Evolutionary conservation across 2,888 invertebrate species (phyloP).

Genomic region (Subacronicta megacephala): DNA sequence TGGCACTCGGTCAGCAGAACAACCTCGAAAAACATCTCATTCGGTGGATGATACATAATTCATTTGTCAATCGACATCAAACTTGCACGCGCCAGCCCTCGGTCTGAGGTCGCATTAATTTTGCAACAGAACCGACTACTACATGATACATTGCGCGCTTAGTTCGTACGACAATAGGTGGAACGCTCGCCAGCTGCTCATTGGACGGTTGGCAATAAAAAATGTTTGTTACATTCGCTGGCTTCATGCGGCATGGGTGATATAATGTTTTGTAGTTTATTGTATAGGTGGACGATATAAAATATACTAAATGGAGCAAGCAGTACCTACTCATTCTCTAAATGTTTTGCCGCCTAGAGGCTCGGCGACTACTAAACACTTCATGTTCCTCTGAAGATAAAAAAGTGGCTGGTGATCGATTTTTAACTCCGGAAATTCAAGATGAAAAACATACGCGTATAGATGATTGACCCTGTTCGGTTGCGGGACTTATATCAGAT

Average conservation of each 20-base stretch:
- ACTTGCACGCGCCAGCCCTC: slow-evolving; percentile 50
- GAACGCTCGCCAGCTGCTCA: slow-evolving; percentile 48
- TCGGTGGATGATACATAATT: slow-evolving; percentile 49
- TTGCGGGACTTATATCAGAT: too few relatives aligned
- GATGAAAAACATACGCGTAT: too few relatives aligned
- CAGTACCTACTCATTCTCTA: background rate
- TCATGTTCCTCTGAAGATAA: too few relatives aligned
- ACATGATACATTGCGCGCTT: slow-evolving; percentile 39
- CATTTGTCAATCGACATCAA: slow-evolving; percentile 57
- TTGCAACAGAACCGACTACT: slow-evolving; percentile 40
- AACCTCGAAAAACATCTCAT: slow-evolving; percentile 44
- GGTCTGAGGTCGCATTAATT: slow-evolving; percentile 51
- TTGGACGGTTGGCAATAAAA: slow-evolving; percentile 34
- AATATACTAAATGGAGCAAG: background rate
- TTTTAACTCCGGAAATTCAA: too few relatives aligned
- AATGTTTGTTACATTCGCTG: slow-evolving; percentile 37
- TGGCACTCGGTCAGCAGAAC: slow-evolving; percentile 22
- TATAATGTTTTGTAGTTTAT: slow-evolving; percentile 33
- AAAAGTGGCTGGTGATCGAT: too few relatives aligned
- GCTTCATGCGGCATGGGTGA: slow-evolving; percentile 5
- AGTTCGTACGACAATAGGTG: slow-evolving; percentile 28
- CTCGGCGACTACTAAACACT: too few relatives aligned
- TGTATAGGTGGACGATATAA: background rate
- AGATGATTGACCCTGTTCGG: too few relatives aligned
- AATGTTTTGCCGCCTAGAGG: background rate